Evolutionary conservation across 2,888 invertebrate genomes (phyloP).

Genomic region (Leucania comma): DNA sequence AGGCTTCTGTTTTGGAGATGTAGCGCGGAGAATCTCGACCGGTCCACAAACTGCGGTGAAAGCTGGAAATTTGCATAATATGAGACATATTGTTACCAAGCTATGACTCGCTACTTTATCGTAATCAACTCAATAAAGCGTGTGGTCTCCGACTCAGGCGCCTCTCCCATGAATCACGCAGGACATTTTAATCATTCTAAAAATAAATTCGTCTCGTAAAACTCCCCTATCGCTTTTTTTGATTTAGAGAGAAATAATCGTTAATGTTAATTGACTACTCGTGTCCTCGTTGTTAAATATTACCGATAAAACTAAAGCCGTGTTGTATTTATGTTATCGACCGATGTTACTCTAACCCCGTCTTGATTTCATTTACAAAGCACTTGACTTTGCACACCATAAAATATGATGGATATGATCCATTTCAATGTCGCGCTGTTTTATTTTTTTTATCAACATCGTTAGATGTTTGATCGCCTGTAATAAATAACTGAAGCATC

Average conservation of each 20-base stretch:
- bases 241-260: conserved; percentile 74
- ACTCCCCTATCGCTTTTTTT: conserved; percentile 64
- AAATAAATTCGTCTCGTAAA: conserved; percentile 68
- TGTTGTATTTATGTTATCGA: conserved; percentile 25
- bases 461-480: conserved; percentile 34
- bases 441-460: conserved; percentile 8
- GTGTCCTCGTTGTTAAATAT: conserved; percentile 61
- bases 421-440: conserved; percentile 33
- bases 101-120: conserved; percentile 12
- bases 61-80: conserved; percentile 69
- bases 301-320: conserved; percentile 38
- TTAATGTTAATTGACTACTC: conserved; percentile 64
- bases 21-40: conserved; percentile 55
- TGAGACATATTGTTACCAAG: conserved; percentile 54
- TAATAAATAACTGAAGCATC: conserved; percentile 74
- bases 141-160: conserved; percentile 63
- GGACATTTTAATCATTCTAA: conserved; percentile 72
- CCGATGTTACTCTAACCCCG: conserved; percentile 32
- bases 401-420: conserved; percentile 4
- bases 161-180: conserved; percentile 66
- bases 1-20: conserved; percentile 37
- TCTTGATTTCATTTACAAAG: conserved; percentile 22
- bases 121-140: conserved; percentile 31
- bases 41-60: conserved; percentile 66
- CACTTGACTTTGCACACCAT: conserved; percentile 30